Percentiles rank a stretch among this genome's conserved stretches.
phyloP scores from a whole-genome alignment of 2,797 vertebrate species.

The Anabacerthia variegaticeps region DNA sequence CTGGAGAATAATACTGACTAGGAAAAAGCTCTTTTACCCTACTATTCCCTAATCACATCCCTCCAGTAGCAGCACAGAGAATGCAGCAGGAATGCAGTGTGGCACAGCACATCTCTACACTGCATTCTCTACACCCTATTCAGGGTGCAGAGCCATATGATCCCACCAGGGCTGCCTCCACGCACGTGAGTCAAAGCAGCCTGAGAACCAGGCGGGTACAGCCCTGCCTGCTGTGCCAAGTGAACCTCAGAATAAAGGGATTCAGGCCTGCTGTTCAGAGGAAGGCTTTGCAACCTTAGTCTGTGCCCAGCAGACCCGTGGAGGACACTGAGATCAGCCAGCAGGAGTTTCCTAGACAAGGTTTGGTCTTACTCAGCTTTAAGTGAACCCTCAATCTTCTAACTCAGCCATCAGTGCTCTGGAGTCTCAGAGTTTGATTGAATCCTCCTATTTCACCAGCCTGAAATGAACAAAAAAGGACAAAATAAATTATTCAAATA shows the following conservation, averaged over 20 bases:
- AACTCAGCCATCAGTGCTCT: fast-evolving
- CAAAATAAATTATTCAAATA: neutral
- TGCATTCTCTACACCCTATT: neutral
- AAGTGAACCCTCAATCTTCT: neutral
- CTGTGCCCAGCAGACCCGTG: neutral
- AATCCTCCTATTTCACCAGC: neutral
- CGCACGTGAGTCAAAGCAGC: neutral
- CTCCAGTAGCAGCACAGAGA: neutral
- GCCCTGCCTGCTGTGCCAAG: slow-evolving; percentile 4
- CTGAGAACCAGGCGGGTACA: neutral
- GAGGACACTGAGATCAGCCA: neutral
- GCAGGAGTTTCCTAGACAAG: neutral
- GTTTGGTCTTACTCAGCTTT: neutral
- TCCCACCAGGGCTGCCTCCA: neutral
- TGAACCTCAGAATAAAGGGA: neutral
- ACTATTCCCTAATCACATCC: neutral
- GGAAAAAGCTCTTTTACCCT: neutral
- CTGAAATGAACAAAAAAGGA: neutral
- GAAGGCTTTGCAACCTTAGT: neutral
- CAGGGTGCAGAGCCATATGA: fast-evolving
- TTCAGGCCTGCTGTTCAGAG: neutral
- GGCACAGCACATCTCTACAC: neutral
- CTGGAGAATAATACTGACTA: neutral
- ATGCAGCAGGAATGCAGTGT: neutral
- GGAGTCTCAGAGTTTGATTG: neutral